Conservation (phyloP, 2,888 invertebrate species). For the Dynastes maya region DNA sequence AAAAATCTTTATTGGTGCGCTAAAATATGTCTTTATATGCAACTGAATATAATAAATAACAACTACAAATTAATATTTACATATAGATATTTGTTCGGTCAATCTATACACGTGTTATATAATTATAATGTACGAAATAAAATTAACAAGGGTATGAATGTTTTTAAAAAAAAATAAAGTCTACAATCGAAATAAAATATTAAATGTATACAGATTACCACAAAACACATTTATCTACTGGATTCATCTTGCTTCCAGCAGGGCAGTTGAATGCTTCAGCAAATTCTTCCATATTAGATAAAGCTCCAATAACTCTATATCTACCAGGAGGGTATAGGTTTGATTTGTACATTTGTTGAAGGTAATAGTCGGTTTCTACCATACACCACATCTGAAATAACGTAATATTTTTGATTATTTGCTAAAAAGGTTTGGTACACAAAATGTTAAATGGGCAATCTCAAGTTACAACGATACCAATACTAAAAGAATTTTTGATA, state of each 20-base stretch:
- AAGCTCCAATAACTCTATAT: slow-evolving; percentile 66
- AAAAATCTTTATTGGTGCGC: not conserved
- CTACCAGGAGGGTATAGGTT: slow-evolving; percentile 62
- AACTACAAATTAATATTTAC: slow-evolving; percentile 5
- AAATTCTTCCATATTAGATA: slow-evolving; percentile 69
- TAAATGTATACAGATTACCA: slow-evolving; percentile 59
- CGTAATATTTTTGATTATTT: not conserved
- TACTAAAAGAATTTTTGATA: too few relatives aligned
- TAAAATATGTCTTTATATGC: not conserved
- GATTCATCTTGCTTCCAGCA: slow-evolving; percentile 66
- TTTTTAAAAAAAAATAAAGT: too few relatives aligned
- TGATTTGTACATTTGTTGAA: slow-evolving; percentile 56
- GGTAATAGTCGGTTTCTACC: slow-evolving; percentile 61
- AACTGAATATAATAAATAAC: slow-evolving; percentile 24
- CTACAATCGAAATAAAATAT: too few relatives aligned
- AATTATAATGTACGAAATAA: too few relatives aligned
- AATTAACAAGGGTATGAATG: too few relatives aligned
- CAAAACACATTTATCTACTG: slow-evolving; percentile 65
- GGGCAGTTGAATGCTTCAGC: slow-evolving; percentile 67
- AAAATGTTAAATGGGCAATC: too few relatives aligned
- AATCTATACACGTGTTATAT: too few relatives aligned
- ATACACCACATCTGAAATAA: slow-evolving; percentile 67
- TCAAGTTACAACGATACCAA: too few relatives aligned
- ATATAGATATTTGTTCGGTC: too few relatives aligned
- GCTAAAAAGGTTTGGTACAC: too few relatives aligned